Evolutionary conservation across 2,113 vertebrate species (phyloP), one percentile per base, ranked within the genome.

Genomic region (Forbesichthys agassizii): DNA sequence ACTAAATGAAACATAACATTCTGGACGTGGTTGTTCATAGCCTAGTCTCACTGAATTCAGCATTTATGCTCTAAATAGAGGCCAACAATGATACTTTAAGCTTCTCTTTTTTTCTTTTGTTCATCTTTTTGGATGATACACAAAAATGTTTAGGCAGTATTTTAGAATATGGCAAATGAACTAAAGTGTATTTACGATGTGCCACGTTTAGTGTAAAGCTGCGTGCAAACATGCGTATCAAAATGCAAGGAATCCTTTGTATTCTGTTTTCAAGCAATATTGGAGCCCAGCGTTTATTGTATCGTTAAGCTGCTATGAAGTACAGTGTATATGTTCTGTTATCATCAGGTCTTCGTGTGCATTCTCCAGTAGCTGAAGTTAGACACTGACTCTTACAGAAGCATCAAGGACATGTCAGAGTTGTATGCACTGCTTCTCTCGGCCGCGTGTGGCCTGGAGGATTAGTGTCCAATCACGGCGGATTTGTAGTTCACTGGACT

Each of bases 381-480:
- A 27, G 73, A 76, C 66, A 55, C 42, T 33, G 73, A 64, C 57
- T 7, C 11, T 72, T 74, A 63, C 71, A 12, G 62, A 84, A 59
- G 48, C 77, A 86, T 80, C 84, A 84, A 82, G 83, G 84, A 82
- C 82, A 79, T 82, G 87, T 83, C 66, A 66, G 69, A 78, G 71
- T 57, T 59, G 78, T 76, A 71, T 82, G 73, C 72, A 78, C 72
- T 72, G 70, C 73, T 76, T 88, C 66, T 84, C 71, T 78, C 27
- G 77, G 69, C 73, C 77, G 82, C 83, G 70, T 81, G 65, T 76
- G 78, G 78, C 87, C 85, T 52, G 64, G 59, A 83, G 84, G 90
- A 92, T 91, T 91, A 92, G 82, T 74, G 73, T 88, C 85, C 86
- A 91, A 89, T 90, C 89, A 86, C 81, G 82, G 81, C 88, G 88